A percentile compares a stretch with the other conserved stretches of the same genome.
These are phyloP conservation scores for Leguminivora glycinivorella DNA, from an alignment of 1,140 invertebrate species.

Conservation along the genomic window DNA sequence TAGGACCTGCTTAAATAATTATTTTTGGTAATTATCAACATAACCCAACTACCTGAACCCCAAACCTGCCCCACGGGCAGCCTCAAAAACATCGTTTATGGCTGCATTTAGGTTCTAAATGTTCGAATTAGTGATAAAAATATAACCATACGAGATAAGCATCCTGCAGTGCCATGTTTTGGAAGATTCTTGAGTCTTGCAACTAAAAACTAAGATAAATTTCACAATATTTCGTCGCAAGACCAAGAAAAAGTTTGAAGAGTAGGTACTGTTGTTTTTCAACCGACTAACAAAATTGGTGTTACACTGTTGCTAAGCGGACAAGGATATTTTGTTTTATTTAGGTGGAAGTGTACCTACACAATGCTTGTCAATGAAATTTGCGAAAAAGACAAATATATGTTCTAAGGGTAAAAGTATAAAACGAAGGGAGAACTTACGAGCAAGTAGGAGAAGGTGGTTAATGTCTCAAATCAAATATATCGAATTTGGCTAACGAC, in stretches of 20 bases:
- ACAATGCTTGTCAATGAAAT: too few species aligned
- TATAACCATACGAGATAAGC: neutral
- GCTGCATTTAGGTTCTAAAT: neutral
- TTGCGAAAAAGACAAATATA: too few species aligned
- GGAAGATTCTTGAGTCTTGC: too few species aligned
- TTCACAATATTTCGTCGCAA: neutral
- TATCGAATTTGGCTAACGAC: neutral
- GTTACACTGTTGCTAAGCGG: too few species aligned
- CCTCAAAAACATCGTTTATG: neutral
- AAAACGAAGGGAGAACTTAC: too few species aligned
- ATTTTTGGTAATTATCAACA: neutral
- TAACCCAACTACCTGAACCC: neutral
- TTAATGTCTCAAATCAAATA: neutral
- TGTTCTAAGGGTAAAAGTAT: too few species aligned
- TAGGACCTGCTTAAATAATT: too few species aligned
- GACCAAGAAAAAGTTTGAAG: neutral
- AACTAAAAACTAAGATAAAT: too few species aligned
- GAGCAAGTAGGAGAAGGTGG: neutral
- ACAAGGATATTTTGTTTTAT: too few species aligned
- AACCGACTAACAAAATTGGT: too few species aligned
- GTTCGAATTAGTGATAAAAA: neutral
- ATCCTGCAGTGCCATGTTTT: neutral
- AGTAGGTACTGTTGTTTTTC: neutral
- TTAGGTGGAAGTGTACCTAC: too few species aligned
- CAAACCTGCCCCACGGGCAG: neutral